phyloP scores from a whole-genome alignment of 2,113 vertebrate genomes.

The Sphyrna mokarran region DNA sequence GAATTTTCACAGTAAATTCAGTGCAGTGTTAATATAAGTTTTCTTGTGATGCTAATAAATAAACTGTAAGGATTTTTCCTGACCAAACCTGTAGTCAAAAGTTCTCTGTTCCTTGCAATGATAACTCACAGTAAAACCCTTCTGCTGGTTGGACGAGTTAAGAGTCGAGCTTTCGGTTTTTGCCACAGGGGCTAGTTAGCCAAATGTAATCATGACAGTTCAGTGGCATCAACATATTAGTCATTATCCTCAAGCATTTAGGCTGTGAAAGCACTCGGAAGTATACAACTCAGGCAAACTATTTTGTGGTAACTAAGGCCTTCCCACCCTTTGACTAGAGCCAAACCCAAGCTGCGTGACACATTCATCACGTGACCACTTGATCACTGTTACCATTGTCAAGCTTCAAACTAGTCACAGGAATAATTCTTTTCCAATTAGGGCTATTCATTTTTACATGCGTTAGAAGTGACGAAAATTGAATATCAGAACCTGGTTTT shows the following conservation, averaged over 20 bases:
- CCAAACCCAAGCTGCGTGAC: not conserved
- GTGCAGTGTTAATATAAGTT: no score
- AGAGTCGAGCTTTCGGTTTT: not conserved
- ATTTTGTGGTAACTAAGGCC: not conserved
- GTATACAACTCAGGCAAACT: not conserved
- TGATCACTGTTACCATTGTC: not conserved
- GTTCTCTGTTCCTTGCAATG: not conserved
- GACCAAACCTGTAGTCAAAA: not conserved
- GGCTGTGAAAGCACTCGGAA: not conserved
- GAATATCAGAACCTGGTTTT: not conserved
- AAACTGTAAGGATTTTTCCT: not conserved
- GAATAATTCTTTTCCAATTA: conserved; percentile 16
- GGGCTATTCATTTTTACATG: not conserved
- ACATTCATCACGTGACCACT: not conserved
- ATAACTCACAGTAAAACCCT: not conserved
- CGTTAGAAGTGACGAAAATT: not conserved
- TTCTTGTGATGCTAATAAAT: no score
- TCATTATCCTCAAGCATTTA: not conserved
- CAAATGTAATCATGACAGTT: not conserved
- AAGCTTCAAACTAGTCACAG: not conserved
- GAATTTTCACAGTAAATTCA: no score
- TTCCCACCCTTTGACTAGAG: no score
- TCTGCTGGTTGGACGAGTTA: not conserved
- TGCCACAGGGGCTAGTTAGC: not conserved
- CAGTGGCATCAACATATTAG: not conserved